Percentiles rank a stretch among this genome's conserved stretches.
These are phyloP conservation scores for Eidolon helvum DNA, from an alignment of 2,113 vertebrate species.

Conservation along the genomic window DNA sequence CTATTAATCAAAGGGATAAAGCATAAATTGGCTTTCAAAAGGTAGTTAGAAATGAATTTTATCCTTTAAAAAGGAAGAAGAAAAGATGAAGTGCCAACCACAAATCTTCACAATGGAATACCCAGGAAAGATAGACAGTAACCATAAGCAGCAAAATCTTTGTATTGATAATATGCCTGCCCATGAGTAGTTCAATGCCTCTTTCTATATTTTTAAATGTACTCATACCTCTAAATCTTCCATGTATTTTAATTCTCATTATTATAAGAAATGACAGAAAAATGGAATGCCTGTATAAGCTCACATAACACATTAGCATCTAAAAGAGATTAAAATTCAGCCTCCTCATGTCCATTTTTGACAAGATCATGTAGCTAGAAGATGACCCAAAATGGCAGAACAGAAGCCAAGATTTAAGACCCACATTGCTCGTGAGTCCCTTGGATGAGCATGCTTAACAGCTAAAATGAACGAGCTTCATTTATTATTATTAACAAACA, in stretches of 20 bases:
- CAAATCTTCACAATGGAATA: conserved; percentile 52
- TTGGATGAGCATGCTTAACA: background rate
- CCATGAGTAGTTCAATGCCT: background rate
- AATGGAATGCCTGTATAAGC: background rate
- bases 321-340: background rate
- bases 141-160: conserved; percentile 47
- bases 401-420: background rate
- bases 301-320: background rate
- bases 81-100: conserved; percentile 45
- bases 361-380: background rate
- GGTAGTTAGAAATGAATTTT: conserved; percentile 78
- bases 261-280: background rate
- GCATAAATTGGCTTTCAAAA: conserved; percentile 74
- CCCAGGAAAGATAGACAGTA: conserved; percentile 16
- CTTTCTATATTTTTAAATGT: conserved; percentile 37
- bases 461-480: background rate
- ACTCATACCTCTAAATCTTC: background rate
- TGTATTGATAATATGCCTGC: conserved; percentile 30
- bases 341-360: background rate
- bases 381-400: background rate
- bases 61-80: conserved; percentile 49
- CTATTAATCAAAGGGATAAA: conserved; percentile 74
- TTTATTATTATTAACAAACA: background rate
- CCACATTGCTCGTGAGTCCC: background rate
- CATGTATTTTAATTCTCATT: conserved; percentile 3